phyloP scores from a whole-genome alignment of 2,113 vertebrate genomes.

The Pampusana beccarii region DNA sequence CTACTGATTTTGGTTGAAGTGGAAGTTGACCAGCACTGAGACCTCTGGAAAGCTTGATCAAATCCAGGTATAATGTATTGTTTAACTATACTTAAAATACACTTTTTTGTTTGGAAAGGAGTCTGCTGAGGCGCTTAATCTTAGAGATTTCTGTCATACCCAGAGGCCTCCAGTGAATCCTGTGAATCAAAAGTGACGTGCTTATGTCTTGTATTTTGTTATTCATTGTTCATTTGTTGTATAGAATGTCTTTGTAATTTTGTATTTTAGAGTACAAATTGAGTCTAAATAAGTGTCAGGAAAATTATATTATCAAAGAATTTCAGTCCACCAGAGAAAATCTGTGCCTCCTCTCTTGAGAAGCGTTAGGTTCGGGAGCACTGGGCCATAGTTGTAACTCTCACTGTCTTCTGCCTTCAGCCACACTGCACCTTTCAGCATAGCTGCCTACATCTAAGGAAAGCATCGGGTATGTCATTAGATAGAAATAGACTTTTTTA shows the following conservation, averaged over 20 bases:
- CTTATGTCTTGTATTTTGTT: background rate
- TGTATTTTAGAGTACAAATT: background rate
- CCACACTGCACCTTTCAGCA: background rate
- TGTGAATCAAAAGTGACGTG: background rate
- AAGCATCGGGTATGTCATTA: background rate
- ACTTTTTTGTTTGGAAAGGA: background rate
- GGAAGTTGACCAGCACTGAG: background rate
- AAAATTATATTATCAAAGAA: background rate
- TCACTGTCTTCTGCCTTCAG: background rate
- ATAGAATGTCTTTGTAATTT: background rate
- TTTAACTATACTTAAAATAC: background rate
- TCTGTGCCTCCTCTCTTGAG: background rate
- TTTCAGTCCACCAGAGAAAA: background rate
- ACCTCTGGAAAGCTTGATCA: background rate
- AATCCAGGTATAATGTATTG: rapidly evolving
- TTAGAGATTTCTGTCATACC: background rate
- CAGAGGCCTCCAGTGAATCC: background rate
- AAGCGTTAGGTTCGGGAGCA: background rate
- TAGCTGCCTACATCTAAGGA: background rate
- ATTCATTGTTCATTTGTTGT: background rate
- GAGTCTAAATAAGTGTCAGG: background rate
- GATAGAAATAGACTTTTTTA: background rate
- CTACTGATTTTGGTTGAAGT: background rate
- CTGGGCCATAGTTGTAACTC: background rate
- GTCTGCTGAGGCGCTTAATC: background rate